Evolutionary conservation across 2,113 vertebrate genomes (phyloP).

Genomic region (Ochotona princeps): DNA sequence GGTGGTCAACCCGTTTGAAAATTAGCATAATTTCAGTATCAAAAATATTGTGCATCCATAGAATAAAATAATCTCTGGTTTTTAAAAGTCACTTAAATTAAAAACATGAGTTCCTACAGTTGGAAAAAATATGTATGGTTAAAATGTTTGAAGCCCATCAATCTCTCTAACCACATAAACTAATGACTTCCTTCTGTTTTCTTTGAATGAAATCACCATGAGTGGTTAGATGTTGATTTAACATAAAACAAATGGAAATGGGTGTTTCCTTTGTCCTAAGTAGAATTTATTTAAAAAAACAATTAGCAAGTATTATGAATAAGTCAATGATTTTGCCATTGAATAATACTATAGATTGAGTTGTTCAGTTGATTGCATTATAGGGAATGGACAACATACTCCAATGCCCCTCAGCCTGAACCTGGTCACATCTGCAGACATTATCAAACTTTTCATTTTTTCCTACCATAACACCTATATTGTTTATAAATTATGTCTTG

Average conservation of each 20-base stretch:
- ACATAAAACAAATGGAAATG: slow-evolving; percentile 93
- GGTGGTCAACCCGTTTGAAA: slow-evolving; percentile 82
- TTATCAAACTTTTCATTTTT: slow-evolving; percentile 75
- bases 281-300: slow-evolving; percentile 88
- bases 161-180: slow-evolving; percentile 90
- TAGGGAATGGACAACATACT: slow-evolving; percentile 81
- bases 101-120: slow-evolving; percentile 88
- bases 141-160: slow-evolving; percentile 92
- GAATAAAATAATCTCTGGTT: slow-evolving; percentile 86
- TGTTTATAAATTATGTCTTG: slow-evolving; percentile 68
- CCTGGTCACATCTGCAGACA: slow-evolving; percentile 83
- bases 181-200: slow-evolving; percentile 92
- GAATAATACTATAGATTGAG: slow-evolving; percentile 83
- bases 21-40: slow-evolving; percentile 83
- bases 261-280: slow-evolving; percentile 88
- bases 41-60: slow-evolving; percentile 81
- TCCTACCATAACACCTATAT: slow-evolving; percentile 73
- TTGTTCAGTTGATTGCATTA: slow-evolving; percentile 82
- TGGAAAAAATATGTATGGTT: slow-evolving; percentile 87
- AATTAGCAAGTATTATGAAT: slow-evolving; percentile 87
- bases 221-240: slow-evolving; percentile 92
- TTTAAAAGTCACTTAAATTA: slow-evolving; percentile 88
- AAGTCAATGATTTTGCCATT: slow-evolving; percentile 85
- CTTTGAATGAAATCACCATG: slow-evolving; percentile 91
- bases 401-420: slow-evolving; percentile 73